A percentile compares a stretch with the other conserved stretches of the same genome.
phyloP scores from a whole-genome alignment of 2,797 vertebrate species.

The Setipinna tenuifilis region DNA sequence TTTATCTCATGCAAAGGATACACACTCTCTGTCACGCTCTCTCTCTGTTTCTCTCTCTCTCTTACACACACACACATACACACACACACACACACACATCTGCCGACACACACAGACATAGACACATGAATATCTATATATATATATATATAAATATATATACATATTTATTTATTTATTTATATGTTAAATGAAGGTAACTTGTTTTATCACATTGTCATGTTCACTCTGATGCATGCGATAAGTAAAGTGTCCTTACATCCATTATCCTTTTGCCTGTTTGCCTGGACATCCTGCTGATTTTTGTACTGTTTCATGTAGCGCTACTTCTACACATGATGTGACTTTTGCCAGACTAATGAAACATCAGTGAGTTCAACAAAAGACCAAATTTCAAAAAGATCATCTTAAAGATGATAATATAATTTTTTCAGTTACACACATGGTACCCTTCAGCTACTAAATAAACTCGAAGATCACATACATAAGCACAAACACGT shows the following conservation, averaged over 20 bases:
- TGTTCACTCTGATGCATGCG: conserved; percentile 77
- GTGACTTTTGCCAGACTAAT: no score
- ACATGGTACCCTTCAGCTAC: background rate
- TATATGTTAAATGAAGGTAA: conserved; percentile 81
- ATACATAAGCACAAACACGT: background rate
- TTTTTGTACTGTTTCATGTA: background rate
- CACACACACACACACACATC: background rate
- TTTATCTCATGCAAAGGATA: conserved; percentile 70
- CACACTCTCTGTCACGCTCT: background rate
- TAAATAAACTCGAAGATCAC: background rate
- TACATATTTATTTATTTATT: conserved; percentile 77
- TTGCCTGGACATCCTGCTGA: background rate
- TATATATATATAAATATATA: background rate
- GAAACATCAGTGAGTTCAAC: no score
- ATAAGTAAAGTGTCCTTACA: conserved; percentile 86
- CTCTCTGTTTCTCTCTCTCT: no score
- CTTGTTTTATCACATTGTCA: conserved; percentile 70
- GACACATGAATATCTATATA: background rate
- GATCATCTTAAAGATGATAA: no score
- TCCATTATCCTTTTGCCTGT: conserved; percentile 67
- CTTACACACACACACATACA: background rate
- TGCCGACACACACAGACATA: background rate
- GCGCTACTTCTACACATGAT: no score
- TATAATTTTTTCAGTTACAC: no score
- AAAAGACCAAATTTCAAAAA: no score